Evolutionary conservation across 1,140 invertebrate species (phyloP), one percentile per base, ranked within the genome.

Genomic region (Zophobas morio): DNA sequence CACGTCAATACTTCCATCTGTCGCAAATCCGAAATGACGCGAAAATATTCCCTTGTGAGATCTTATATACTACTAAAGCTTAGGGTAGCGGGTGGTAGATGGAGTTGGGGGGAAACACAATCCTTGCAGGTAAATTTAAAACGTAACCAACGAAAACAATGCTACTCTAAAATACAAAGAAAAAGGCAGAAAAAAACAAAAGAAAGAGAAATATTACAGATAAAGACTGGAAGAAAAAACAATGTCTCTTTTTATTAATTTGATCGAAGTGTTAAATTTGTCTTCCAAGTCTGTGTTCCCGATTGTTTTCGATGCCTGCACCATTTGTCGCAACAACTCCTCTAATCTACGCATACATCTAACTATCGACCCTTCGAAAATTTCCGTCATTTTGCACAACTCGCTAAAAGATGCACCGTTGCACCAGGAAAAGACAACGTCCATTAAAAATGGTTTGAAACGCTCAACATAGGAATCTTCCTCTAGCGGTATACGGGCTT

Each of bases 281-380:
- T 95, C 94, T 88, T 99, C 98, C 76, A 99, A 88, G 80, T 98
- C 97, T 6, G 94, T 94, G 85, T 99, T 99, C 8, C 98, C 98
- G 79, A 99, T 99, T 81, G 95, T 96, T 89, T 98, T 99, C 0
- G 98, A 94, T 34, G 98, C 98, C 88, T 98, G 96, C 79, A 94
- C 94, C 88, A 99, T 92, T 88, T 99, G 98, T 74, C 98, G 88
- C 8, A 99, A 86, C 1, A 99, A 90, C 88, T 99, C 98, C 88
- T 99, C 99, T 47, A 99, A 88, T 37, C 98, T 91, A 78, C 98
- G 91, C 95, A 99, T 98, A 84, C 96, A 97, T 33, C 99, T 90
- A 85, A 99, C 99, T 81, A 99, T 99, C 72, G 96, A 98, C 73
- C 98, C 98, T 93, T 99, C 98, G 89, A 99, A 99, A 72, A 99